Base-by-base conservation (phyloP, 2,797 vertebrate species). In the Pachyuromys duprasi region DNA sequence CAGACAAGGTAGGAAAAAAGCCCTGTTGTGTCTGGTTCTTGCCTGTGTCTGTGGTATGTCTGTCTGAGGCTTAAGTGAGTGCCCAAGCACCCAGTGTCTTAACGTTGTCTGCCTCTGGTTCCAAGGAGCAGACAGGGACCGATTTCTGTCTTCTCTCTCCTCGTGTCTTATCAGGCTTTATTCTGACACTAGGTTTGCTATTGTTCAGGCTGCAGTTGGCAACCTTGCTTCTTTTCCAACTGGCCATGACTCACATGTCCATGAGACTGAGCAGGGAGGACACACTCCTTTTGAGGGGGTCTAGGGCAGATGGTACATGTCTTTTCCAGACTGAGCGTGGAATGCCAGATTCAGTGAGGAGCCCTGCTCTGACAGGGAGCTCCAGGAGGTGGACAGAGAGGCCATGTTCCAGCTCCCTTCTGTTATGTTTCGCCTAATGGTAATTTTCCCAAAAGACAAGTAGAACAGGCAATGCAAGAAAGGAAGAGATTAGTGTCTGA, bases 301-400 rank as follows among this genome's bases (percentile, higher is more conserved):
- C 60, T 75, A 86, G 55, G 81, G 70, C 94, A 98, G 97, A 95
- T 97, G 97, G 96, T 26, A 36, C 0, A 0, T 69, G 95, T 96
- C 95, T 90, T 95, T 63, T 96, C 95, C 93, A 95, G 96, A 96
- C 82, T 63, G 91, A 63, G 24, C 55, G 39, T 60, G 57, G 45
- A 90, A 91, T 96, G 93, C 84, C 91, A 95, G 93, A 63, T 92
- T 92, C 57, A 1, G 83, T 90, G 65, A 97, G 93, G 72, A 81
- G 76, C 45, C 55, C 28, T 31, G 22, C 86, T 90, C 90, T 90
- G 90, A 95, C 69, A 88, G 33, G 63, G 42, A 95, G 91, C 62
- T 95, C 80, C 74, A 28, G 0, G 53, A 89, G 67, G 89, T 33
- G 0, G 89, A 81, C 63, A 45, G 60, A 78, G 20, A 86, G 82